Percentiles rank a stretch among this genome's conserved stretches.
Evolutionary conservation across 2,113 vertebrate species (phyloP).

Genomic region (Rhizomys pruinosus): DNA sequence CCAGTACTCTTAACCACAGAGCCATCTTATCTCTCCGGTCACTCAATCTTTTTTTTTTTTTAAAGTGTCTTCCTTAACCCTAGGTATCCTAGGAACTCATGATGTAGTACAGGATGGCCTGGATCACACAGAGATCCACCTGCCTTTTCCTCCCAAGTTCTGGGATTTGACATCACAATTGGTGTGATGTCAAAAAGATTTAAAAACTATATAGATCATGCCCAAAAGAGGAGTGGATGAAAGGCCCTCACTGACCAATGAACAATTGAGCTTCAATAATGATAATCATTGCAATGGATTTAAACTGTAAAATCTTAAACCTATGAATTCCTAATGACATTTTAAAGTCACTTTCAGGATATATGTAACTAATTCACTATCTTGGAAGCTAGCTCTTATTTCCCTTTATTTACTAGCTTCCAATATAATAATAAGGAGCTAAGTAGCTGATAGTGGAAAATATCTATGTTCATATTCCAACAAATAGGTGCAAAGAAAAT

Average conservation of each 20-base stretch:
- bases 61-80: too few relatives aligned
- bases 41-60: too few relatives aligned
- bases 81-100: too few relatives aligned
- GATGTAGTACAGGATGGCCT: too few relatives aligned
- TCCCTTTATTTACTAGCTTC: neutral
- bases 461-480: neutral
- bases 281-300: neutral
- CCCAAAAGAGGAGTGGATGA: neutral
- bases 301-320: neutral
- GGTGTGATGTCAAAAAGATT: neutral
- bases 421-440: neutral
- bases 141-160: too few relatives aligned
- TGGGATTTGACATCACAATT: too few relatives aligned
- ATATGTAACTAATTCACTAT: constrained; percentile 4
- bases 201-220: neutral
- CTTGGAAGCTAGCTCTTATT: neutral
- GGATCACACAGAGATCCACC: too few relatives aligned
- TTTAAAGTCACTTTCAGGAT: neutral
- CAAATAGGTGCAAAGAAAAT: constrained; percentile 40
- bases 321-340: neutral
- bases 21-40: too few relatives aligned
- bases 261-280: neutral
- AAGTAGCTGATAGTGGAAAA: neutral
- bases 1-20: too few relatives aligned
- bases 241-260: neutral